phyloP scores from a whole-genome alignment of 2,888 invertebrate species.

The Sturmia bella region DNA sequence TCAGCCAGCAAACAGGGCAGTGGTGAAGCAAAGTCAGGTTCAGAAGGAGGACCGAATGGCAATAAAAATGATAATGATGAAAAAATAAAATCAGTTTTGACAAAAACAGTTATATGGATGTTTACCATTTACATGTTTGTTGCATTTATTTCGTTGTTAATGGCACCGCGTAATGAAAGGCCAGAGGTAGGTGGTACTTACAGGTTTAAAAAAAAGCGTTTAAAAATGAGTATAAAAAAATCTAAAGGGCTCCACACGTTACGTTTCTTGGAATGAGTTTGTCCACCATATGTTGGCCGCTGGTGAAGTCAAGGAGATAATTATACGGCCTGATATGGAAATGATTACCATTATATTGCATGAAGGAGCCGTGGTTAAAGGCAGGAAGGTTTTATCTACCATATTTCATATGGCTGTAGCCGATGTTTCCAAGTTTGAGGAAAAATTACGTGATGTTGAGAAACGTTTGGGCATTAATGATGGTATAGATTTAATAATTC shows the following conservation, averaged over 20 bases:
- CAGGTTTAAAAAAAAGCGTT: background rate
- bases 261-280: slow-evolving; percentile 98
- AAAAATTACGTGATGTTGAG: slow-evolving; percentile 93
- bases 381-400: slow-evolving; percentile 85
- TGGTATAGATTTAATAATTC: too few relatives aligned
- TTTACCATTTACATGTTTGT: slow-evolving; percentile 89
- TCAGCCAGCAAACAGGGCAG: background rate
- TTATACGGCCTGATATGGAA: slow-evolving; percentile 92
- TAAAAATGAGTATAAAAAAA: slow-evolving; percentile 51
- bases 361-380: slow-evolving; percentile 93
- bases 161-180: slow-evolving; percentile 86
- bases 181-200: slow-evolving; percentile 87
- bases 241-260: slow-evolving; percentile 83
- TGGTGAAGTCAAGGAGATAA: slow-evolving; percentile 95
- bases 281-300: slow-evolving; percentile 95
- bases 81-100: slow-evolving; percentile 87
- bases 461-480: slow-evolving; percentile 89
- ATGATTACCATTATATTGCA: slow-evolving; percentile 92
- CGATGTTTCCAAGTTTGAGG: slow-evolving; percentile 93
- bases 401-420: slow-evolving; percentile 93
- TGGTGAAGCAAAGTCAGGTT: background rate
- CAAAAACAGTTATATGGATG: slow-evolving; percentile 91
- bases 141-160: slow-evolving; percentile 87
- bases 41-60: slow-evolving; percentile 75
- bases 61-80: slow-evolving; percentile 86